Evolutionary conservation across 2,888 invertebrate species (phyloP).

Genomic region (Sthenelais limicola): DNA sequence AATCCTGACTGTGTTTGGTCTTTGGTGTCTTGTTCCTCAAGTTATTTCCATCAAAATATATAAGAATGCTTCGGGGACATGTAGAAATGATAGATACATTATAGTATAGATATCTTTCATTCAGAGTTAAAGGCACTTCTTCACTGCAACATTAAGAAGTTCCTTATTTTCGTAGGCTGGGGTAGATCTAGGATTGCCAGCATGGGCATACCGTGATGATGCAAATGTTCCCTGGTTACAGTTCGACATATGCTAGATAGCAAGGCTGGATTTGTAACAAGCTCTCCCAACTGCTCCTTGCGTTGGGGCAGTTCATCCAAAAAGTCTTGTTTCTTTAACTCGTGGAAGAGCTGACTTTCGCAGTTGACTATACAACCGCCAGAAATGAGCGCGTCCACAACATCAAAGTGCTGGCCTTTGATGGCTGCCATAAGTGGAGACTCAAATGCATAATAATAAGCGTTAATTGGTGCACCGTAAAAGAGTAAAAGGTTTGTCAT

Average conservation of each 20-base stretch:
- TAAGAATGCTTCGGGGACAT: too few relatives aligned
- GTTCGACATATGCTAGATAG: constrained; percentile 11
- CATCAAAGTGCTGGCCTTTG: neutral
- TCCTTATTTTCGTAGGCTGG: constrained; percentile 21
- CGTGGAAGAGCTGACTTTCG: constrained; percentile 1
- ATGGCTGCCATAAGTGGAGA: constrained; percentile 15
- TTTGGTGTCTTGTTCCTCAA: too few relatives aligned
- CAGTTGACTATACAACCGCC: constrained; percentile 3
- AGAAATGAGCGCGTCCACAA: constrained; percentile 8
- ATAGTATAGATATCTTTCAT: too few relatives aligned
- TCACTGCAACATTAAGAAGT: constrained; percentile 21
- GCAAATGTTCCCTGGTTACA: constrained; percentile 3
- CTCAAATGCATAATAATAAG: neutral
- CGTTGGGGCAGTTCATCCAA: neutral
- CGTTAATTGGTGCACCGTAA: constrained; percentile 20
- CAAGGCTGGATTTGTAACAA: constrained; percentile 10
- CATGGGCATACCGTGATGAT: neutral
- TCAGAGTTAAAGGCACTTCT: too few relatives aligned
- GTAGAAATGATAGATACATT: too few relatives aligned
- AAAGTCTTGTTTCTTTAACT: neutral
- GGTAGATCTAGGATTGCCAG: constrained; percentile 10
- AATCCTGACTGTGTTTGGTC: too few relatives aligned
- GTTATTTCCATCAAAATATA: too few relatives aligned
- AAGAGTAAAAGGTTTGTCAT: constrained; percentile 7
- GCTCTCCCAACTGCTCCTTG: neutral